Base-by-base conservation (phyloP, 2,113 vertebrate genomes). In the Synchiropus splendidus region DNA sequence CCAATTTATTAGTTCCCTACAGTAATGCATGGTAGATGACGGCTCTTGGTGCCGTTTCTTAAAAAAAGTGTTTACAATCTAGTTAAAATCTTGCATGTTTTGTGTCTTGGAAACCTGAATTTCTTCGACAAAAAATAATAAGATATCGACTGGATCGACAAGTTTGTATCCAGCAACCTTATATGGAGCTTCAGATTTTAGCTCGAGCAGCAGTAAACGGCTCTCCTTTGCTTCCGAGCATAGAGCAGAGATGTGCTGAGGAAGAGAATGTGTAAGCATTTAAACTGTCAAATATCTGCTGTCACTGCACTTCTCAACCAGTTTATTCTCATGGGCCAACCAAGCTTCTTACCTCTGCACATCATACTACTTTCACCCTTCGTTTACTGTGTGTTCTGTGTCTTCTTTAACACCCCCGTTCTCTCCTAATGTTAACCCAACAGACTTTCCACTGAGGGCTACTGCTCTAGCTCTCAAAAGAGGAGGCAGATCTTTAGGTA, bases 401-500 rank as follows among this genome's bases (percentile, higher is more conserved):
- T 72, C 67, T 47, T 63, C 45, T 68, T 78, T 86, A 86, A 87
- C 82, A 53, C 43, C 45, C 66, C 70, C 72, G 11, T 79, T 84
- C 83, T 86, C 83, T 82, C 86, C 81, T 84, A 86, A 64, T 88
- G 79, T 88, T 84, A 90, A 80, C 72, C 75, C 85, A 79, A 85
- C 92, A 94, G 88, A 89, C 82, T 89, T 87, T 86, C 88, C 89
- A 90, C 88, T 87, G 87, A 92, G 79, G 86, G 86, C 88, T 94
- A 90, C 90, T 87, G 87, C 85, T 89, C 88, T 87, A 88, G 87
- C 82, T 92, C 89, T 84, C 90, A 89, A 88, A 89, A 89, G 78
- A 85, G 85, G 87, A 91, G 90, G 80, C 91, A 95, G 86, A 90
- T 90, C 77, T 94, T 92, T 91, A 89, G 91, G 90, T 92, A 89